These are phyloP conservation scores for Pelmatolapia mariae DNA, from an alignment of 2,113 vertebrate genomes.

Conservation along the genomic window DNA sequence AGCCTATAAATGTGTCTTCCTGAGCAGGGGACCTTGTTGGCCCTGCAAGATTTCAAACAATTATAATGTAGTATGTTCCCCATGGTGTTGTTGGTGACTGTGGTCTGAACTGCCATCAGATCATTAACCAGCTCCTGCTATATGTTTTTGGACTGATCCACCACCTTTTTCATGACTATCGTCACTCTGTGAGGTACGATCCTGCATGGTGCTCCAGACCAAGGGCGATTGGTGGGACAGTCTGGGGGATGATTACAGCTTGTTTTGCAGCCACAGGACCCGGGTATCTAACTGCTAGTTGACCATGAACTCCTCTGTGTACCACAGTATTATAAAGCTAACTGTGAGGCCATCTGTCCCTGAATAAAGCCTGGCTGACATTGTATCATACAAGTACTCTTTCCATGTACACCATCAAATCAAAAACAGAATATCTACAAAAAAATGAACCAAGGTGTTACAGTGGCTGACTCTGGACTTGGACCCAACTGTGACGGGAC, in stretches of 20 bases:
- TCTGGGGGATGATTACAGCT: background rate
- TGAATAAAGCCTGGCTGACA: background rate
- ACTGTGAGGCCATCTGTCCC: background rate
- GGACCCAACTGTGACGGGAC: background rate
- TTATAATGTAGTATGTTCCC: background rate
- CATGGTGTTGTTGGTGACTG: background rate
- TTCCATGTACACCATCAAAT: background rate
- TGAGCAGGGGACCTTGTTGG: background rate
- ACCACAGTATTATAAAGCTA: background rate
- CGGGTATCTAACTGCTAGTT: background rate
- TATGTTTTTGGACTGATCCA: background rate
- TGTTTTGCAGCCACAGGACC: background rate
- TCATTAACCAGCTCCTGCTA: background rate
- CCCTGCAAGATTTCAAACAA: background rate
- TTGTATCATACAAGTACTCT: background rate
- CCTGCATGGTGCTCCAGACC: background rate
- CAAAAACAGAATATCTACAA: background rate
- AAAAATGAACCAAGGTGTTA: background rate
- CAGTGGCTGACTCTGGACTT: background rate
- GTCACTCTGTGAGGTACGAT: accelerated
- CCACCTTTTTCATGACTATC: background rate
- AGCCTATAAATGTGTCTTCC: background rate
- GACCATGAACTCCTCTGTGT: background rate
- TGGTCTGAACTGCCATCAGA: accelerated
- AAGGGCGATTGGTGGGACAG: background rate